Percentiles rank a stretch among this genome's conserved stretches.
Evolutionary conservation across 2,888 invertebrate species (phyloP).

Genomic region (Chydorus sphaericus): DNA sequence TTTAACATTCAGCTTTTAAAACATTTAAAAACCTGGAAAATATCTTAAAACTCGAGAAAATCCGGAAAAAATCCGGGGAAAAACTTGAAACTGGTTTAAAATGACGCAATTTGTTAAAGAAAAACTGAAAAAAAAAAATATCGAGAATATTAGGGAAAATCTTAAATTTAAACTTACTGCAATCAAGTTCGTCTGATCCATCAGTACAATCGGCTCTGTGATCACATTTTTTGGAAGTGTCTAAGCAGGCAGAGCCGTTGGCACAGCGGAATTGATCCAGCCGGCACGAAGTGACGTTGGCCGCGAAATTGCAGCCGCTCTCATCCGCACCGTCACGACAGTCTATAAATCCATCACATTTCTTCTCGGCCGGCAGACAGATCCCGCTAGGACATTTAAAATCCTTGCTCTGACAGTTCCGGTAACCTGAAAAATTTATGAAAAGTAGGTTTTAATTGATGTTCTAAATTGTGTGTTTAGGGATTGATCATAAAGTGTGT

Average conservation of each 20-base stretch:
- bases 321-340: slow-evolving; percentile 39
- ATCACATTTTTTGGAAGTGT: slow-evolving; percentile 59
- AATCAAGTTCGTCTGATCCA: slow-evolving; percentile 75
- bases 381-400: slow-evolving; percentile 70
- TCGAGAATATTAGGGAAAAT: slow-evolving; percentile 12
- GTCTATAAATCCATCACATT: slow-evolving; percentile 81
- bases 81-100: no score
- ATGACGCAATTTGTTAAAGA: neutral
- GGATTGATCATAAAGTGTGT: no score
- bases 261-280: slow-evolving; percentile 76
- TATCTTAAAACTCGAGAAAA: no score
- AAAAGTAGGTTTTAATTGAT: neutral
- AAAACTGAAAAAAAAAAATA: neutral
- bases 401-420: slow-evolving; percentile 72
- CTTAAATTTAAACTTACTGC: slow-evolving; percentile 71
- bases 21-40: no score
- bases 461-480: neutral
- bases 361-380: slow-evolving; percentile 74
- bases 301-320: slow-evolving; percentile 30
- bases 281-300: slow-evolving; percentile 18
- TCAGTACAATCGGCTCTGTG: slow-evolving; percentile 82
- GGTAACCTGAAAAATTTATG: slow-evolving; percentile 48
- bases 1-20: neutral
- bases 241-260: slow-evolving; percentile 64
- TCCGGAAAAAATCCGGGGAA: no score